Conservation (phyloP, 2,888 invertebrate species). For the Ophion slaviceki region DNA sequence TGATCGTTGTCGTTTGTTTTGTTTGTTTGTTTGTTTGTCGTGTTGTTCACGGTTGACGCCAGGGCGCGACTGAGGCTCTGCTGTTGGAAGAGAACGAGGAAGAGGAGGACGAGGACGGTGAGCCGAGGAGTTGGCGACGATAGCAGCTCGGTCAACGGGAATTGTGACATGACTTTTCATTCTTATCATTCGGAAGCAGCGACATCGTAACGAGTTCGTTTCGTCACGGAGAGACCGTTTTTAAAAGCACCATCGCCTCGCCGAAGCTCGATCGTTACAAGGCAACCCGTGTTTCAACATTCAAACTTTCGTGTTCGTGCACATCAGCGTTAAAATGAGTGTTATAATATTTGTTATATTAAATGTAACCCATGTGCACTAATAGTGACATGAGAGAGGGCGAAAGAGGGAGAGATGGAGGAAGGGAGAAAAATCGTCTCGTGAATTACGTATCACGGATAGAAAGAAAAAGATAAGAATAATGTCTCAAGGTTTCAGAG, state of each 20-base stretch:
- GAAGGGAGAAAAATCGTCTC: slow-evolving; percentile 59
- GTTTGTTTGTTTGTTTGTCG: slow-evolving; percentile 3
- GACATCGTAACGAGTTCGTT: slow-evolving; percentile 71
- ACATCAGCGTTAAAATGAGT: slow-evolving; percentile 79
- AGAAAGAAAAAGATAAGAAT: slow-evolving; percentile 66
- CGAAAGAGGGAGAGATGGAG: slow-evolving; percentile 27
- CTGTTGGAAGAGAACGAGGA: slow-evolving; percentile 93
- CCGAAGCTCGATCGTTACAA: slow-evolving; percentile 72
- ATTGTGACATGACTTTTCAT: slow-evolving; percentile 68
- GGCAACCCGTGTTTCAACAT: slow-evolving; percentile 71
- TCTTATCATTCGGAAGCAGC: slow-evolving; percentile 72
- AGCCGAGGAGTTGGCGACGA: slow-evolving; percentile 96
- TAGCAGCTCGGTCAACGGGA: slow-evolving; percentile 84
- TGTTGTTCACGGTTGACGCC: background rate
- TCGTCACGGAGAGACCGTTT: slow-evolving; percentile 71
- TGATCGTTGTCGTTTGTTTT: slow-evolving; percentile 19
- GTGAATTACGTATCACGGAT: slow-evolving; percentile 68
- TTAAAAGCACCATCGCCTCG: slow-evolving; percentile 69
- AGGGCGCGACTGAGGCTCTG: slow-evolving; percentile 86
- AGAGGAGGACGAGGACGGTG: slow-evolving; percentile 93
- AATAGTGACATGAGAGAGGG: slow-evolving; percentile 56
- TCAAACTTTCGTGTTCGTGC: slow-evolving; percentile 64
- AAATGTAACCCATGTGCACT: slow-evolving; percentile 70
- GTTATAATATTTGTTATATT: slow-evolving; percentile 80
- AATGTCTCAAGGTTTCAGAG: slow-evolving; percentile 76